phyloP scores from a whole-genome alignment of 2,888 invertebrate species.

The Drosophila paramelanica region DNA sequence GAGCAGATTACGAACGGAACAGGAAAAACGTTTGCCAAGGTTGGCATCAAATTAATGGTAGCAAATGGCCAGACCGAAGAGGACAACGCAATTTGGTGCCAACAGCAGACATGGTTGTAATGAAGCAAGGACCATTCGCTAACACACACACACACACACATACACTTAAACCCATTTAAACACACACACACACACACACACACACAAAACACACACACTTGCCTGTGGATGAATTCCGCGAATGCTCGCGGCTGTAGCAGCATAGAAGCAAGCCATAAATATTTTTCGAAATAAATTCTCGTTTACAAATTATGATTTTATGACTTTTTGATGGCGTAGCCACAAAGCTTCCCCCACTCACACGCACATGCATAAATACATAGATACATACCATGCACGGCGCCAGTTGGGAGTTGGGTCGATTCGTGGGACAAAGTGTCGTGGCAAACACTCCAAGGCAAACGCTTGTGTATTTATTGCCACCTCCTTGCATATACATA shows the following conservation, averaged over 20 bases:
- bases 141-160: slow-evolving; percentile 5
- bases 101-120: slow-evolving; percentile 59
- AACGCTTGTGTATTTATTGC: slow-evolving; percentile 70
- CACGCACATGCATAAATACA: slow-evolving; percentile 26
- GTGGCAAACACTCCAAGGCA: slow-evolving; percentile 64
- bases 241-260: slow-evolving; percentile 43
- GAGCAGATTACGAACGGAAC: slow-evolving; percentile 42
- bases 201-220: slow-evolving; percentile 7
- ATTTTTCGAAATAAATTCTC: slow-evolving; percentile 82
- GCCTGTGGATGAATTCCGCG: slow-evolving; percentile 56
- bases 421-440: slow-evolving; percentile 38
- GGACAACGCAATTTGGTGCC: slow-evolving; percentile 45
- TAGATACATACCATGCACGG: slow-evolving; percentile 7
- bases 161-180: neutral
- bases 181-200: neutral
- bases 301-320: slow-evolving; percentile 83
- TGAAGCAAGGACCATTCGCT: slow-evolving; percentile 52
- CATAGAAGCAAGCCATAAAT: slow-evolving; percentile 71
- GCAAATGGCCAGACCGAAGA: slow-evolving; percentile 28
- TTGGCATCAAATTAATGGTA: slow-evolving; percentile 60
- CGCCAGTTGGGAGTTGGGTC: neutral
- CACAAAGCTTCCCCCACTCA: slow-evolving; percentile 51
- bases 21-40: slow-evolving; percentile 43
- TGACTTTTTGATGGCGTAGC: slow-evolving; percentile 81
- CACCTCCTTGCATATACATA: slow-evolving; percentile 38